Conservation (phyloP, 2,113 vertebrate species). For the Neodon shergylaensis region DNA sequence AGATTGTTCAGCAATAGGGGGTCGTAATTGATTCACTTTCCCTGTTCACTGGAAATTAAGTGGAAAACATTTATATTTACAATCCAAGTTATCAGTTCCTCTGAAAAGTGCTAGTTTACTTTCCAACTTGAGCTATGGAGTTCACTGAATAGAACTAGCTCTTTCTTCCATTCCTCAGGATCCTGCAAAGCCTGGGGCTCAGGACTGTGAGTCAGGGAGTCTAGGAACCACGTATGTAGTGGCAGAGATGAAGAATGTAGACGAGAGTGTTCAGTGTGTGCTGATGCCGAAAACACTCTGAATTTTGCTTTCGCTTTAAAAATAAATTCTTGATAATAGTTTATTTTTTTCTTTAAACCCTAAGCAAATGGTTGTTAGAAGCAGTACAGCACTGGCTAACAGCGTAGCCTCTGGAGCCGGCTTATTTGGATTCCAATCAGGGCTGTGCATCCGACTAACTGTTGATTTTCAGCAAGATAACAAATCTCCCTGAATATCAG, state of each 20-base stretch:
- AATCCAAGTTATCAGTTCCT: not conserved
- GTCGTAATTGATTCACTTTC: conserved; percentile 59
- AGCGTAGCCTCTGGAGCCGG: not conserved
- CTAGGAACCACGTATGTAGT: conserved; percentile 27
- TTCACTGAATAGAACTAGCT: conserved; percentile 43
- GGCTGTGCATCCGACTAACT: conserved; percentile 16
- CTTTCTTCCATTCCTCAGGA: conserved; percentile 34
- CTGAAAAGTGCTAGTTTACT: conserved; percentile 46
- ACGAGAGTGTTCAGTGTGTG: conserved; percentile 52
- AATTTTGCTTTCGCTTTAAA: conserved; percentile 60
- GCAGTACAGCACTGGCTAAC: conserved; percentile 38
- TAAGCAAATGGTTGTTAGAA: conserved; percentile 58
- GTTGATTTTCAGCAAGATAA: conserved; percentile 5
- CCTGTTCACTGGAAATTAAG: conserved; percentile 48
- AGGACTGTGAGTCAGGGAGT: conserved; percentile 29
- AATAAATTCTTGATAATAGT: conserved; percentile 63
- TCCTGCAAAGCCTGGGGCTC: not conserved
- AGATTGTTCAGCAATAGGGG: not conserved
- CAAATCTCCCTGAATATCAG: not conserved
- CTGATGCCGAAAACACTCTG: conserved; percentile 57
- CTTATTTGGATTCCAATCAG: conserved; percentile 42
- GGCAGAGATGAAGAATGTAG: conserved; percentile 12
- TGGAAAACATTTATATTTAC: conserved; percentile 49
- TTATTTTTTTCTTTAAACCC: conserved; percentile 11
- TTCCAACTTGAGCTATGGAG: conserved; percentile 32